A percentile compares a stretch with the other conserved stretches of the same genome.
These are phyloP conservation scores for Butorides virescens DNA, from an alignment of 2,113 vertebrate species.

Conservation along the genomic window DNA sequence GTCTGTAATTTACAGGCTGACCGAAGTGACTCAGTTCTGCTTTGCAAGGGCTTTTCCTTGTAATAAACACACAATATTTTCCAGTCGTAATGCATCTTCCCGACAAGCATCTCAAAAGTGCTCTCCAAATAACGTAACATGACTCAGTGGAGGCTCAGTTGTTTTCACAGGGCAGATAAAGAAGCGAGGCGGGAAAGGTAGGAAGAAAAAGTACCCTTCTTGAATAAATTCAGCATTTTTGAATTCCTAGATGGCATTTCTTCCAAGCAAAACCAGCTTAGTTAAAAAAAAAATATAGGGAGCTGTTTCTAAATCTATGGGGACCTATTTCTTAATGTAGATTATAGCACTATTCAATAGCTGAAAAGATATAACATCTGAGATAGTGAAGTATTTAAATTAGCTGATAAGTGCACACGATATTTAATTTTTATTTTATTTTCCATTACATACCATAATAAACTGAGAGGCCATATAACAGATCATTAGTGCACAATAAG, in stretches of 20 bases:
- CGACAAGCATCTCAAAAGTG: not conserved
- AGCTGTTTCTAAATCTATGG: not conserved
- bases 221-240: not conserved
- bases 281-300: not conserved
- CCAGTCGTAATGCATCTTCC: not conserved
- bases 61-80: not conserved
- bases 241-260: not conserved
- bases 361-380: not conserved
- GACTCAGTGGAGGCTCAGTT: not conserved
- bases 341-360: not conserved
- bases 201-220: not conserved
- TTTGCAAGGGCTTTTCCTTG: not conserved
- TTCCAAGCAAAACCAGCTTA: not conserved
- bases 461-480: conserved; percentile 31
- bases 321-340: not conserved
- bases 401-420: not conserved
- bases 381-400: not conserved
- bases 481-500: conserved; percentile 48
- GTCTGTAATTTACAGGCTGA: not conserved
- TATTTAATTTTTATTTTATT: conserved; percentile 44
- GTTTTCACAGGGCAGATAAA: not conserved
- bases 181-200: not conserved
- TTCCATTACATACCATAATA: conserved; percentile 19
- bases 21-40: not conserved
- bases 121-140: not conserved